Evolutionary conservation across 2,888 invertebrate species (phyloP), one percentile per base, ranked within the genome.

Genomic region (Andrena fulva): DNA sequence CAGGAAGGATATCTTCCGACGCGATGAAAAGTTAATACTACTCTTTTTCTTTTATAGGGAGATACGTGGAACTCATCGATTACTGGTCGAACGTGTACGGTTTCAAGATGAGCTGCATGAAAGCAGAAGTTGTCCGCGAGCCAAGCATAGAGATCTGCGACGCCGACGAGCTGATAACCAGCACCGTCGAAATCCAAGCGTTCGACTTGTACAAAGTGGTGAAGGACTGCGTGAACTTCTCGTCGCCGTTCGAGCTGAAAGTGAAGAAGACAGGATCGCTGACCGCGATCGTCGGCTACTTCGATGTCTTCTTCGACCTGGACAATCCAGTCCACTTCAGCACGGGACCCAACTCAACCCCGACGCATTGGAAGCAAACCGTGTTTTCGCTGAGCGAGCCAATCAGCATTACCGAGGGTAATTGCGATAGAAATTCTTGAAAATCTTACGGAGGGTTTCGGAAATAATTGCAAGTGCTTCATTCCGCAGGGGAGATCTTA

Each of bases 301-400:
- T 99, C 95, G 98, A 99, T 94, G 97, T 97, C 33, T 97, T 96
- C 92, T 98, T 99, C 94, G 97, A 97, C 91, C 94, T 97, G 73
- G 95, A 96, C 1, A 95, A 96, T 86, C 94, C 95, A 16, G 95
- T 97, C 6, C 94, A 95, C 3, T 96, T 99, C 90, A 96, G 97
- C 69, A 99, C 99, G 0, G 96, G 97, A 0, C 98, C 99, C 2
- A 94, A 95, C 54, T 94, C 95, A 0, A 95, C 95, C 0, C 95
- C 96, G 29, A 99, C 99, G 0, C 99, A 99, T 95, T 99, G 99
- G 99, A 98, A 98, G 92, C 99, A 99, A 94, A 98, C 98, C 0
- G 95, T 98, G 1, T 98, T 99, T 93, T 97, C 97, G 91, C 95
- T 99, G 16, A 96, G 96, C 83, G 95, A 97, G 86, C 96, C 97